phyloP scores from a whole-genome alignment of 2,113 vertebrate species.

The Crotalus horridus region DNA sequence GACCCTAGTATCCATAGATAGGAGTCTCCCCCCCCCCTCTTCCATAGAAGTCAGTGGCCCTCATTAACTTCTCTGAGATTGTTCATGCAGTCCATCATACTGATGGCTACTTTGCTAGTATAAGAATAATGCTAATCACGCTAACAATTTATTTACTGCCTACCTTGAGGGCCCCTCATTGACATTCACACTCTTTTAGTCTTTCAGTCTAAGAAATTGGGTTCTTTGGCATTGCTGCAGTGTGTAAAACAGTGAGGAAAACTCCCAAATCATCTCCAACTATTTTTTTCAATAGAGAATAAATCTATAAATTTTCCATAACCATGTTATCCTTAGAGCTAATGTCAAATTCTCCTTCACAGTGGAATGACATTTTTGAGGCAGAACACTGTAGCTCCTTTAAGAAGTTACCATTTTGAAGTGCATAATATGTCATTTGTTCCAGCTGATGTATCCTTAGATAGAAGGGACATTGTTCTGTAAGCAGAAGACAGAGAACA shows the following conservation, averaged over 20 bases:
- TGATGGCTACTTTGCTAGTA: background rate
- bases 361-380: background rate
- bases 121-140: background rate
- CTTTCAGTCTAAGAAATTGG: background rate
- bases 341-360: background rate
- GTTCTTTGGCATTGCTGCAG: background rate
- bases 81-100: background rate
- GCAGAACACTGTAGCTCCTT: background rate
- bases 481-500: constrained; percentile 10
- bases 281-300: background rate
- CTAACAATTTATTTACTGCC: background rate
- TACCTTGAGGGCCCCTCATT: background rate
- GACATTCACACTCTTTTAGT: background rate
- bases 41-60: background rate
- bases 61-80: background rate
- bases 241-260: background rate
- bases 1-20: background rate
- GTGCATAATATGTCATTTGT: background rate
- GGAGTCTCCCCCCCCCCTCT: background rate
- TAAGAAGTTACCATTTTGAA: background rate
- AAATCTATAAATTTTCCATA: background rate
- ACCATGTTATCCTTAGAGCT: background rate
- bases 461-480: background rate
- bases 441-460: background rate
- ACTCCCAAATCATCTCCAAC: background rate